phyloP scores from a whole-genome alignment of 2,113 vertebrate species.

The Epinephelus moara region DNA sequence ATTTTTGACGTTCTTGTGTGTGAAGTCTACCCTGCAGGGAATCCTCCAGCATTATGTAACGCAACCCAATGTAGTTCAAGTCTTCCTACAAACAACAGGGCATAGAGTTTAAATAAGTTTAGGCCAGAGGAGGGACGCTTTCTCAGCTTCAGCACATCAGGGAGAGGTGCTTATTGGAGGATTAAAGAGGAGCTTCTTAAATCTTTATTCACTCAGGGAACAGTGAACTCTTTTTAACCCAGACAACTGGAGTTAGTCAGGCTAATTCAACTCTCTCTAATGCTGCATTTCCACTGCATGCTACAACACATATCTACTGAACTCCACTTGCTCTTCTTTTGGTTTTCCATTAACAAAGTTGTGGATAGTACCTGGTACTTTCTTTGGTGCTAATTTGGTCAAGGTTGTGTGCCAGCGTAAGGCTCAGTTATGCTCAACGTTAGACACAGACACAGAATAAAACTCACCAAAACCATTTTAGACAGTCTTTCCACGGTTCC shows the following conservation, averaged over 20 bases:
- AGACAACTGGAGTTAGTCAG: background rate
- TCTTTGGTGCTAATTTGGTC: too few species aligned
- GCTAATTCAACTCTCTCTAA: constrained; percentile 1
- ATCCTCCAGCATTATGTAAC: constrained; percentile 51
- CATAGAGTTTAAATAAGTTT: constrained; percentile 23
- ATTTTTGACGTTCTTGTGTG: constrained; percentile 25
- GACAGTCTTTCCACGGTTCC: too few species aligned
- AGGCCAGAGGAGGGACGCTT: constrained; percentile 40
- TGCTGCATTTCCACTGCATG: too few species aligned
- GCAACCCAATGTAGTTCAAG: constrained; percentile 25
- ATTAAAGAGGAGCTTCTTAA: constrained; percentile 42
- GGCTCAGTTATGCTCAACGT: too few species aligned
- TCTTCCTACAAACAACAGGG: constrained; percentile 25
- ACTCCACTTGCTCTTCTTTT: too few species aligned
- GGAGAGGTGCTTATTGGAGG: constrained; percentile 31
- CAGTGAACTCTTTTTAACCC: constrained; percentile 30
- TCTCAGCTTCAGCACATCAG: constrained; percentile 16
- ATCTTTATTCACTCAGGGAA: constrained; percentile 25
- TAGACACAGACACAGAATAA: too few species aligned
- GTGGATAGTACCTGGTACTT: too few species aligned
- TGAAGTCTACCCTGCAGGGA: constrained; percentile 27
- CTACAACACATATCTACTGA: too few species aligned
- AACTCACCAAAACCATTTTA: too few species aligned
- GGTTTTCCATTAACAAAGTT: too few species aligned
- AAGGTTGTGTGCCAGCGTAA: too few species aligned